phyloP scores from a whole-genome alignment of 2,113 vertebrate species.

The Alethe castanea region DNA sequence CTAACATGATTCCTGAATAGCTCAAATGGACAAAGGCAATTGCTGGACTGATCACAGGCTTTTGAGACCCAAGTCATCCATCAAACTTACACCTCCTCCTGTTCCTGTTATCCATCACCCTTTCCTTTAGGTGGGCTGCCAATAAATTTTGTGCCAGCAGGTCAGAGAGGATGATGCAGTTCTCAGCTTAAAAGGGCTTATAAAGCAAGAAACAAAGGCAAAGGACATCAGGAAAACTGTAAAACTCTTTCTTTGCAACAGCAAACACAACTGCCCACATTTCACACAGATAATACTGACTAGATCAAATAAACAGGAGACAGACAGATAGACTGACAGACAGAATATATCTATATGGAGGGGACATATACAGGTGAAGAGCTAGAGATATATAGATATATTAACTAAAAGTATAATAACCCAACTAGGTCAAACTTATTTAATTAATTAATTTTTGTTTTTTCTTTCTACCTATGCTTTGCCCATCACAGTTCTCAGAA shows the following conservation, averaged over 20 bases:
- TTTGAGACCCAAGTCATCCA: neutral
- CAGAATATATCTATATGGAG: neutral
- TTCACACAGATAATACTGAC: neutral
- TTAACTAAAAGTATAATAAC: neutral
- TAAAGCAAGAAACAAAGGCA: neutral
- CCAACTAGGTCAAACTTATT: neutral
- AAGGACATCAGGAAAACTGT: neutral
- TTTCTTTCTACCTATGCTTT: neutral
- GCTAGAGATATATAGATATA: neutral
- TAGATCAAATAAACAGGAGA: neutral
- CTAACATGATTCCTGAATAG: neutral
- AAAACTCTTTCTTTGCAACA: neutral
- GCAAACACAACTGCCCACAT: neutral
- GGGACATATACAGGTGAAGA: neutral
- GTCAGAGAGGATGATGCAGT: neutral
- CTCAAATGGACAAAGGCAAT: neutral
- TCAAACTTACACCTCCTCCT: neutral
- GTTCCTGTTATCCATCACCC: neutral
- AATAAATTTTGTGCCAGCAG: neutral
- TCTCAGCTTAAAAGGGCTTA: neutral
- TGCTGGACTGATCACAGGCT: neutral
- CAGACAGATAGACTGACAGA: neutral
- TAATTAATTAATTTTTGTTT: neutral
- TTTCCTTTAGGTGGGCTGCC: neutral
- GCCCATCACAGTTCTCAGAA: neutral